A percentile compares a stretch with the other conserved stretches of the same genome.
Evolutionary conservation across 2,113 vertebrate species (phyloP).

Genomic region (Tachysurus fulvidraco): DNA sequence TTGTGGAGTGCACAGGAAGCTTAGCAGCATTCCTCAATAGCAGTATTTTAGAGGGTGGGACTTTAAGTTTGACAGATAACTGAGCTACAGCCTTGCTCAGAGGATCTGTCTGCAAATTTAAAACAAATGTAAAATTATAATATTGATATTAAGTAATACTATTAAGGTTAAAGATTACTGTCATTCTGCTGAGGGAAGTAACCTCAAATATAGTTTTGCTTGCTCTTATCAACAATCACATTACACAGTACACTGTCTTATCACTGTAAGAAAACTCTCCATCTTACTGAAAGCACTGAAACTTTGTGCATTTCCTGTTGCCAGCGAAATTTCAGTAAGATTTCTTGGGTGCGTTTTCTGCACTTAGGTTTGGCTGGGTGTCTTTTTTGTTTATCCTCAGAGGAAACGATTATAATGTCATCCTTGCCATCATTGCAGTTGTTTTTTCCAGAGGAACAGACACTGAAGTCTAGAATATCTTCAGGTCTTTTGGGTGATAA

Average conservation of each 20-base stretch:
- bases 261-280: not conserved
- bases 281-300: slow-evolving; percentile 66
- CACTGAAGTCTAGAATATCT: not conserved
- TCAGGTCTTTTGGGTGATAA: slow-evolving; percentile 48
- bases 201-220: not conserved
- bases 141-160: too few species aligned
- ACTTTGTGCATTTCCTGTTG: slow-evolving; percentile 69
- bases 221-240: not conserved
- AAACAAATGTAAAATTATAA: not conserved
- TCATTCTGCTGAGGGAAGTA: too few species aligned
- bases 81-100: slow-evolving; percentile 61
- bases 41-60: slow-evolving; percentile 68
- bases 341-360: slow-evolving; percentile 51
- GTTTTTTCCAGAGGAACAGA: too few species aligned
- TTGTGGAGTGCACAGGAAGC: slow-evolving; percentile 58
- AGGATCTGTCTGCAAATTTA: slow-evolving; percentile 63
- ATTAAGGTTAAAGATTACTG: too few species aligned
- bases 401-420: slow-evolving; percentile 52
- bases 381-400: not conserved
- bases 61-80: slow-evolving; percentile 67
- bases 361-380: not conserved
- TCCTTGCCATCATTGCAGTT: slow-evolving; percentile 45
- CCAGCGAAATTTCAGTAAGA: slow-evolving; percentile 74
- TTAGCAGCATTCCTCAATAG: slow-evolving; percentile 69
- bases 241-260: not conserved